A percentile compares a stretch with the other conserved stretches of the same genome.
Evolutionary conservation across 2,797 vertebrate genomes (phyloP).

Genomic region (Loris lydekkerianus): DNA sequence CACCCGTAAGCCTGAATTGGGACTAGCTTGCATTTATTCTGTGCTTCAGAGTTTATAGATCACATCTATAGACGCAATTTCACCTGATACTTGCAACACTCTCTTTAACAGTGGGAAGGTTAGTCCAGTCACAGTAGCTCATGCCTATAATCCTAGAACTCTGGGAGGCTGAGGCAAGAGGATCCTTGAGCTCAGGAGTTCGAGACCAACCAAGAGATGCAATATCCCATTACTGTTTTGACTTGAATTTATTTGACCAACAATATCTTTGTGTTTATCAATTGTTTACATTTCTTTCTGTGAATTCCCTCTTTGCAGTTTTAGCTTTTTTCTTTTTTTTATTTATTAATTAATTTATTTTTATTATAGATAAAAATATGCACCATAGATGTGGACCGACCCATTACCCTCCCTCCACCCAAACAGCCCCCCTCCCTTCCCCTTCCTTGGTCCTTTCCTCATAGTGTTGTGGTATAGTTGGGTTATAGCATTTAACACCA

Average conservation of each 20-base stretch:
- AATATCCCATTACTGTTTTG: background rate
- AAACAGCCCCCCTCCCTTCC: no score
- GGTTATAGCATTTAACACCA: no score
- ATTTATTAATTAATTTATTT: background rate
- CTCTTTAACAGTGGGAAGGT: background rate
- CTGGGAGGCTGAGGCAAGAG: background rate
- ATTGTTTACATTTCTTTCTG: background rate
- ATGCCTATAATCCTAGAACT: no score
- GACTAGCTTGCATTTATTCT: background rate
- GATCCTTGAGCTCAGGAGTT: background rate
- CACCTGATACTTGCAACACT: background rate
- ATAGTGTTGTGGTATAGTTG: no score
- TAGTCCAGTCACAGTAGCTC: no score
- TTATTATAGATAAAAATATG: no score
- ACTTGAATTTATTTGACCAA: background rate
- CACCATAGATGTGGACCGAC: no score
- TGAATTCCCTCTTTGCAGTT: background rate
- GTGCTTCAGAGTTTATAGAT: background rate
- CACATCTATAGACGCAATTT: background rate
- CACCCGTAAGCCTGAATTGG: background rate
- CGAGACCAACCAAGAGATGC: background rate
- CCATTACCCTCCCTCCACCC: no score
- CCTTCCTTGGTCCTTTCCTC: no score
- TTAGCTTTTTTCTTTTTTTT: slow-evolving; percentile 39
- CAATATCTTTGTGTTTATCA: background rate